A percentile compares a stretch with the other conserved stretches of the same genome.
These are phyloP conservation scores for Distichodus sexfasciatus DNA, from an alignment of 2,797 vertebrate species.

Conservation along the genomic window DNA sequence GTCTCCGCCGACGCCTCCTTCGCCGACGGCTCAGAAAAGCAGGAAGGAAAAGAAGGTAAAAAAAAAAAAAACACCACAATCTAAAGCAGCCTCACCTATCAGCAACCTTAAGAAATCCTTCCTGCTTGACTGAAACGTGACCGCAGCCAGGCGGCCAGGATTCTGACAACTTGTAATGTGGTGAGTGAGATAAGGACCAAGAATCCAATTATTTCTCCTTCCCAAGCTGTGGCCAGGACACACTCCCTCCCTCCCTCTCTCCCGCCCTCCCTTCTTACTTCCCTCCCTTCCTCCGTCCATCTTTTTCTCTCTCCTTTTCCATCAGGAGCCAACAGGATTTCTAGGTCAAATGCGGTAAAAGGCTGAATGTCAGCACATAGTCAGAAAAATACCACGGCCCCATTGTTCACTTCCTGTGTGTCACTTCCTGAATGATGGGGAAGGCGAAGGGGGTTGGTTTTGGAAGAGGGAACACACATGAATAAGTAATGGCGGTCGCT, in stretches of 20 bases:
- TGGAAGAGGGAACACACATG: too few species aligned
- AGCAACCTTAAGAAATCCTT: conserved; percentile 51
- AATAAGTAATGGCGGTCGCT: conserved; percentile 48
- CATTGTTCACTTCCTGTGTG: conserved; percentile 43
- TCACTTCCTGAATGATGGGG: conserved; percentile 44
- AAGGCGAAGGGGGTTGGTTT: conserved; percentile 10
- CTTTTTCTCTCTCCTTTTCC: neutral
- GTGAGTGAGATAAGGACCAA: conserved; percentile 56
- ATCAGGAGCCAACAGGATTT: conserved; percentile 48
- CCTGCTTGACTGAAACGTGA: conserved; percentile 53
- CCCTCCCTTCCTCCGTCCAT: neutral
- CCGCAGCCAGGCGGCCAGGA: conserved; percentile 47
- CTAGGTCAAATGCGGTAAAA: conserved; percentile 53
- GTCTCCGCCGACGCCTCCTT: conserved; percentile 5
- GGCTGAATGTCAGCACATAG: conserved; percentile 50
- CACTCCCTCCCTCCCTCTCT: conserved; percentile 28
- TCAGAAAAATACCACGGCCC: conserved; percentile 24
- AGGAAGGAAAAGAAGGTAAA: neutral
- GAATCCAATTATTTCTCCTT: conserved; percentile 63
- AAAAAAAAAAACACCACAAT: conserved; percentile 33
- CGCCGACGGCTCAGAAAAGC: conserved; percentile 1
- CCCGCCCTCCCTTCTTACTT: too few species aligned
- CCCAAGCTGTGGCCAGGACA: conserved; percentile 48
- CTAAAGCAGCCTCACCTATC: conserved; percentile 50
- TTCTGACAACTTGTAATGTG: conserved; percentile 55